These are phyloP conservation scores for Tychaedon coryphoeus DNA, from an alignment of 2,113 vertebrate genomes.

Conservation along the genomic window DNA sequence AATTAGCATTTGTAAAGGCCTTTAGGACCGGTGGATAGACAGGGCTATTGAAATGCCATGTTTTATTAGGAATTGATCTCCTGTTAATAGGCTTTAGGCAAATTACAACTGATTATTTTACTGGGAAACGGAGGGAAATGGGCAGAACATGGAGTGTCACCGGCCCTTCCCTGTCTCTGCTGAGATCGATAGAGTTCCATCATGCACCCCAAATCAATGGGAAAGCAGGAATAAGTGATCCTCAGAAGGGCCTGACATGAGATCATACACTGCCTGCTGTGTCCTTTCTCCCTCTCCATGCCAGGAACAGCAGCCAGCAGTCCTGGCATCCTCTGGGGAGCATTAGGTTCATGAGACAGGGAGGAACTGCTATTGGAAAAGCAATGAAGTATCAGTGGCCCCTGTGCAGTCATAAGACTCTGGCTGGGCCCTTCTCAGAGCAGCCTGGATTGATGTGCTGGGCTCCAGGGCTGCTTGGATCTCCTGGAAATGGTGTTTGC, in stretches of 20 bases:
- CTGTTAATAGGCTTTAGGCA: slow-evolving; percentile 51
- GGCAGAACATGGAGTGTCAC: neutral
- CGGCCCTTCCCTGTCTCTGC: neutral
- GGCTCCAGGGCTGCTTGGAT: neutral
- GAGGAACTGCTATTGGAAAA: slow-evolving; percentile 57
- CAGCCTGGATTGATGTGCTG: slow-evolving; percentile 26
- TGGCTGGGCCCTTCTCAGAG: neutral
- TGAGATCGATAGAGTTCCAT: slow-evolving; percentile 53
- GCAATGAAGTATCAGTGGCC: slow-evolving; percentile 47
- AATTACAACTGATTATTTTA: slow-evolving; percentile 39
- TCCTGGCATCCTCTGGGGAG: neutral
- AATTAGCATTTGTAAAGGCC: neutral
- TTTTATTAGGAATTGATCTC: slow-evolving; percentile 58
- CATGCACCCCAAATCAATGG: slow-evolving; percentile 71
- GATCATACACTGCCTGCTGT: neutral
- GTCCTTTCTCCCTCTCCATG: neutral
- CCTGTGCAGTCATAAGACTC: neutral
- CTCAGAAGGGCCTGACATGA: slow-evolving; percentile 41
- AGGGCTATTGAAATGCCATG: neutral
- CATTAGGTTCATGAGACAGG: slow-evolving; percentile 34
- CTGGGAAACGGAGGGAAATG: neutral
- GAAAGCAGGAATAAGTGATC: slow-evolving; percentile 52
- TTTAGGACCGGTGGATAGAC: neutral
- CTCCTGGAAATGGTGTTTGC: slow-evolving; percentile 8
- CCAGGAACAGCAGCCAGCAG: neutral